A percentile compares a stretch with the other conserved stretches of the same genome.
Evolutionary conservation across 2,797 vertebrate genomes (phyloP).

Genomic region (Yasuhikotakia modesta): DNA sequence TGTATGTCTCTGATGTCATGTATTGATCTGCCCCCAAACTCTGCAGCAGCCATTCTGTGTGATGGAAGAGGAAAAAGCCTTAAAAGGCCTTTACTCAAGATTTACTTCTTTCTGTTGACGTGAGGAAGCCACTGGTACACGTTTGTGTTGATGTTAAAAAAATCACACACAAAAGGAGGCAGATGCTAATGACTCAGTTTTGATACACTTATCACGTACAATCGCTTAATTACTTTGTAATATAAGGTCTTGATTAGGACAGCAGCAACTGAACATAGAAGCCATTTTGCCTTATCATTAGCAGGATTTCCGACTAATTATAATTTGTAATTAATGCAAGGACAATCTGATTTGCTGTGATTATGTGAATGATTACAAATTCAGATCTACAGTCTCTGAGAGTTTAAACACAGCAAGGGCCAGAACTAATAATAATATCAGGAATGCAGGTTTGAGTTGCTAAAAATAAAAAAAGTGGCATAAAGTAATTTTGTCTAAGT

Average conservation of each 20-base stretch:
- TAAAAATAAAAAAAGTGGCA: conserved; percentile 14
- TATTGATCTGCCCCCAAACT: background rate
- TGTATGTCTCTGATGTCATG: background rate
- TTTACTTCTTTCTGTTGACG: too few relatives aligned
- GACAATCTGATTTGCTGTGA: conserved; percentile 71
- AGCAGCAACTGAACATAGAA: conserved; percentile 70
- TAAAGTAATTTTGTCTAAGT: too few relatives aligned
- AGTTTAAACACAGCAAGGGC: conserved; percentile 58
- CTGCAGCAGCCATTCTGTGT: background rate
- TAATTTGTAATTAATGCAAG: conserved; percentile 75
- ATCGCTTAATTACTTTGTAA: conserved; percentile 69
- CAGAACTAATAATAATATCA: conserved; percentile 50
- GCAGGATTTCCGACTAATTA: conserved; percentile 76
- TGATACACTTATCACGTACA: conserved; percentile 68
- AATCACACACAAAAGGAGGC: conserved; percentile 55
- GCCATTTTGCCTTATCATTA: conserved; percentile 76
- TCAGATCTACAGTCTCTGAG: too few relatives aligned
- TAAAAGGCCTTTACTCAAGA: conserved; percentile 12
- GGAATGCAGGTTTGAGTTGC: conserved; percentile 21
- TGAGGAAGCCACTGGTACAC: conserved; percentile 43
- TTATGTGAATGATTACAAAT: conserved; percentile 73
- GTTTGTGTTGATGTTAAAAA: conserved; percentile 45
- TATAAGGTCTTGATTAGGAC: conserved; percentile 75
- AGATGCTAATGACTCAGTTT: conserved; percentile 59
- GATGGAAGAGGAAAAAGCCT: conserved; percentile 10